Evolutionary conservation across 2,797 vertebrate genomes (phyloP).

Genomic region (Gadopsis bispinosus): DNA sequence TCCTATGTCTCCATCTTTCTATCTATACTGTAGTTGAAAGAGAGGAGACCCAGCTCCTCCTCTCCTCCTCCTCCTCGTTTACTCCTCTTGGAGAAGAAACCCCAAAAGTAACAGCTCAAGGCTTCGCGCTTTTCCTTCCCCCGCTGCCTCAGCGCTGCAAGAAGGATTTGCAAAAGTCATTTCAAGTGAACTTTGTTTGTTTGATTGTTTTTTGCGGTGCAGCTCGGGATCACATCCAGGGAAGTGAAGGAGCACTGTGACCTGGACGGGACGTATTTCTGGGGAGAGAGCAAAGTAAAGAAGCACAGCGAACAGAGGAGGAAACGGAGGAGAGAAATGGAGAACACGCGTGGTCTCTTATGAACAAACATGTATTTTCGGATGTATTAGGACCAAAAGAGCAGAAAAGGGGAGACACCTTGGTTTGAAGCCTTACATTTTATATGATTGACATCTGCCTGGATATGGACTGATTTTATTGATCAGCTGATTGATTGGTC

Average conservation of each 20-base stretch:
- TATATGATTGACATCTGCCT: background rate
- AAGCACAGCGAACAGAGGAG: background rate
- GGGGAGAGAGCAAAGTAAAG: constrained; percentile 28
- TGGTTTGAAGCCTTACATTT: background rate
- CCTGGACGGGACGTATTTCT: constrained; percentile 17
- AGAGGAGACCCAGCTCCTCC: background rate
- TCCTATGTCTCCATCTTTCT: constrained; percentile 1
- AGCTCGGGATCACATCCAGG: constrained; percentile 4
- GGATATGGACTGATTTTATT: constrained; percentile 27
- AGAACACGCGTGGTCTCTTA: constrained; percentile 12
- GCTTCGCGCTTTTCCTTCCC: constrained; percentile 15
- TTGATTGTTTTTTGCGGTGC: constrained; percentile 6
- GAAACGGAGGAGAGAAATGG: background rate
- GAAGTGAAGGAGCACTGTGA: constrained; percentile 3
- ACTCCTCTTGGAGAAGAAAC: constrained; percentile 25
- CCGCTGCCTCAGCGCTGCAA: constrained; percentile 9
- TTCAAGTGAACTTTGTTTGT: constrained; percentile 39
- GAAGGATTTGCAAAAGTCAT: constrained; percentile 50
- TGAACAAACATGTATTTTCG: background rate
- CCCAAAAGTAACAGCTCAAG: constrained; percentile 39
- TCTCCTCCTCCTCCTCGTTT: background rate
- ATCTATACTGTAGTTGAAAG: constrained; percentile 3
- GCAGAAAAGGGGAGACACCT: background rate
- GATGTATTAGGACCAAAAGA: constrained; percentile 11
- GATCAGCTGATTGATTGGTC: constrained; percentile 19